Base-by-base conservation (phyloP, 2,888 invertebrate species). In the Amiota mariae region DNA sequence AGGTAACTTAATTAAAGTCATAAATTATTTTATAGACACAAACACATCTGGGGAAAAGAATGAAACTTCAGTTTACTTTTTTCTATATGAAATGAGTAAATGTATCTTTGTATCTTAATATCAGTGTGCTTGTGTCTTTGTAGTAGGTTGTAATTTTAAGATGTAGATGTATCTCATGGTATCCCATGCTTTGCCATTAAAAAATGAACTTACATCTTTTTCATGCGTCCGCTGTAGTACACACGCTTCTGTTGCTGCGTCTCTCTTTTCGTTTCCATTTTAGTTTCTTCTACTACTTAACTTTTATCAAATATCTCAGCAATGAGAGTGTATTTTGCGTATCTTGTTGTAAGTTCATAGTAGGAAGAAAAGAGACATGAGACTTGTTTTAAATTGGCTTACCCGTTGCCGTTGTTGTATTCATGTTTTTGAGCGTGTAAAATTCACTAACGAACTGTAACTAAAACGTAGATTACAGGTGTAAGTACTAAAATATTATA, bases 1-100 rank as follows among this genome's bases (percentile, higher is more conserved):
- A 66, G 64, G 15, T 66, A 66, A 66, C 64, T 66, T 66, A 66
- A 66, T 66, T 66, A 48, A 66, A 66, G 48, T 47, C 11, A n/a
- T 66, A 66, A 66, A 66, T 24, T 48, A 46, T 66, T 66, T 66
- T 66, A 57, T 13, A 10, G 18, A 15, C 57, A 57, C 18, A 8
- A 4, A 51, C 3, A 51, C 12, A 11, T 51, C 11, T 24, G 24
- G 24, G 24, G 24, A 24, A 1, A 51, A 11, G 51, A 51, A 51
- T 51, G 51, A 2, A 24, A 24, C 24, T 24, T 24, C 24, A 2
- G 3, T 3, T 2, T 24, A 24, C 24, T 24, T 24, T 24, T 24
- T 24, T 24, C 24, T 2, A 36, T 36, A 36, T 36, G 6, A 36
- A 36, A 36, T 36, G 36, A 36, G 36, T 36, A 36, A 1, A 24